Evolutionary conservation across 2,113 vertebrate genomes (phyloP), one percentile per base, ranked within the genome.

Genomic region (Anguilla japonica): DNA sequence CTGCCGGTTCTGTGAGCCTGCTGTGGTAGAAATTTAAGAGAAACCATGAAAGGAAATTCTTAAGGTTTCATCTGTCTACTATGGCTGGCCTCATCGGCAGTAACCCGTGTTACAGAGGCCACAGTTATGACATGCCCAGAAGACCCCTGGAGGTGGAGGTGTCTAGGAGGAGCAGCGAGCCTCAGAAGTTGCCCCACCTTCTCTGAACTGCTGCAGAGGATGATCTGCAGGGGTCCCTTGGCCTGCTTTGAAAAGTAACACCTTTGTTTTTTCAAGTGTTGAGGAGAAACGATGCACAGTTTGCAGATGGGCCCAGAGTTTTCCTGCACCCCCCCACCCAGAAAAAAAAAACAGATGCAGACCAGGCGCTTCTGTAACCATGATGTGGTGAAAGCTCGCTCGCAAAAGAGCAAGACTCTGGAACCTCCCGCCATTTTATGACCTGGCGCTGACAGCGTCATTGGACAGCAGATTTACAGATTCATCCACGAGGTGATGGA

Each of bases 171-270:
- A 95, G 93, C 96, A 96, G 95, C 94, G 95, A 93, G 95, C 97
- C 96, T 98, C 96, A 98, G 98, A 99, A 97, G 96, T 98, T 97
- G 96, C 71, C 95, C 97, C 96, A 98, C 96, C 96, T 99, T 97
- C 96, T 95, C 96, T 97, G 97, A 98, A 98, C 97, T 96, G 86
- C 95, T 96, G 97, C 96, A 94, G 92, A 95, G 94, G 95, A 95
- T 94, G 94, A 97, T 94, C 97, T 93, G 95, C 97, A 96, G 98
- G 97, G 97, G 97, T 97, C 96, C 92, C 96, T 96, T 95, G 93
- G 91, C 93, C 95, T 91, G 97, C 98, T 99, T 98, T 98, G 97
- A 99, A 99, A 99, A 98, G 98, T 96, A 98, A 99, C 97, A 99
- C 97, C 97, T 99, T 98, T 97, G 97, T 98, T 98, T 98, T 98